Evolutionary conservation across 2,113 vertebrate genomes (phyloP), one percentile per base, ranked within the genome.

Genomic region (Triplophysa tibetana): DNA sequence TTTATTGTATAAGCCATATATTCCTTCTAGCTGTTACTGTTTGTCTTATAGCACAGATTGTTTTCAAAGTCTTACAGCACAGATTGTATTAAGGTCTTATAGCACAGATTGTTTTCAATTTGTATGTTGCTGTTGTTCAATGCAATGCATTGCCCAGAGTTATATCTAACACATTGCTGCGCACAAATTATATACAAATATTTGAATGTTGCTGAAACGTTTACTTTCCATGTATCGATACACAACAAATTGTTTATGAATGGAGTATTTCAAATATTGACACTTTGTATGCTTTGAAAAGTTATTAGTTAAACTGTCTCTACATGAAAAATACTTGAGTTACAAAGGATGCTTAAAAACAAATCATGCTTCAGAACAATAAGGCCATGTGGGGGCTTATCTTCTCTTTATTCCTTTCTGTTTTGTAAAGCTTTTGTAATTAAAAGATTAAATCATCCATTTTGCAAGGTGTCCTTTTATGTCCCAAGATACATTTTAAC

Each of bases 151-250:
- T 66, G 69, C 70, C 74, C 65, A 70, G 21, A 23, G 43, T 38
- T 41, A 81, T 67, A 11, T 24, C 12, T 52, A 70, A 38, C 67
- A 23, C 17, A 45, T 65, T 48, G 19, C 45, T 56, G 7, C 77
- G 65, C 83, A 56, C 43, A 82, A 78, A 78, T 66, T 8, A 38
- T 52, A 78, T 29, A 23, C 14, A 63, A 24, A 75, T 75, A 17
- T 69, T 56, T 79, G 48, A 75, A 65, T 75, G 45, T 81, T 64
- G 56, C 67, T 77, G 66, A 81, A 76, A 19, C 65, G 23, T 75
- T 63, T 60, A 56, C 24, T 67, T 82, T 65, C 72, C 7, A 4
- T 75, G 29, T 33, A 62, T 48, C 50, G 9, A 19, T 70, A 33
- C 33, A 33, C 6, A 38, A 38, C 6, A 1, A 38, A 38, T 38